Evolutionary conservation across 2,797 vertebrate species (phyloP).

Genomic region (Gephyroberyx darwinii): DNA sequence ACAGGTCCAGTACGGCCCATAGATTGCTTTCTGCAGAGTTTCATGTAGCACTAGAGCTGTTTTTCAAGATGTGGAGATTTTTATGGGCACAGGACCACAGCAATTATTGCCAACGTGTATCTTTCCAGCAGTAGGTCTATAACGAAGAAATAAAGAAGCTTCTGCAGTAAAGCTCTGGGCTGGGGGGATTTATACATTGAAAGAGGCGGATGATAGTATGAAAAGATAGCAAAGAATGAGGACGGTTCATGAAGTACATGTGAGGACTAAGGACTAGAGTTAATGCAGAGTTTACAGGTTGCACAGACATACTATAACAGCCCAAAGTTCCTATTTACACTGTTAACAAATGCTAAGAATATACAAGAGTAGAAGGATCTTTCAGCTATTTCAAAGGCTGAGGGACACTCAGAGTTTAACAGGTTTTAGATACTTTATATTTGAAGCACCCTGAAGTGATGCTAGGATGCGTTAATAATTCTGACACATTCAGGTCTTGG

Average conservation of each 20-base stretch:
- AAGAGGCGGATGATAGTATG: not conserved
- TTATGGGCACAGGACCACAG: not conserved
- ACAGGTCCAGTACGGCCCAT: not conserved
- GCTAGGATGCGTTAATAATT: too few relatives aligned
- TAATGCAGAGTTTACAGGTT: not conserved
- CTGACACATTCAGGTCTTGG: too few relatives aligned
- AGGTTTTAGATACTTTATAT: too few relatives aligned
- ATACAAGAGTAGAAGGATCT: not conserved
- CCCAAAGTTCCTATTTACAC: not conserved
- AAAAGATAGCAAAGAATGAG: not conserved
- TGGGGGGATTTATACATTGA: not conserved
- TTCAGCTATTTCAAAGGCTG: not conserved
- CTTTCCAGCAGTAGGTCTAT: not conserved
- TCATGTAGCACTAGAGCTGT: not conserved
- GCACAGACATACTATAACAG: not conserved
- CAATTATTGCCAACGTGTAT: not conserved
- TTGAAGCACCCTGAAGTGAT: too few relatives aligned
- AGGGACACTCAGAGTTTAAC: not conserved
- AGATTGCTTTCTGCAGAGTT: not conserved
- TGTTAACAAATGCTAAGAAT: too few relatives aligned
- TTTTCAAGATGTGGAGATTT: not conserved
- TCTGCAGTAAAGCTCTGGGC: not conserved
- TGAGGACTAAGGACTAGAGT: too few relatives aligned
- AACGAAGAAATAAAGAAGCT: not conserved
- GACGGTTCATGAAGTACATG: not conserved